These are phyloP conservation scores for Loriculus beryllinus DNA, from an alignment of 2,797 vertebrate species.

Conservation along the genomic window DNA sequence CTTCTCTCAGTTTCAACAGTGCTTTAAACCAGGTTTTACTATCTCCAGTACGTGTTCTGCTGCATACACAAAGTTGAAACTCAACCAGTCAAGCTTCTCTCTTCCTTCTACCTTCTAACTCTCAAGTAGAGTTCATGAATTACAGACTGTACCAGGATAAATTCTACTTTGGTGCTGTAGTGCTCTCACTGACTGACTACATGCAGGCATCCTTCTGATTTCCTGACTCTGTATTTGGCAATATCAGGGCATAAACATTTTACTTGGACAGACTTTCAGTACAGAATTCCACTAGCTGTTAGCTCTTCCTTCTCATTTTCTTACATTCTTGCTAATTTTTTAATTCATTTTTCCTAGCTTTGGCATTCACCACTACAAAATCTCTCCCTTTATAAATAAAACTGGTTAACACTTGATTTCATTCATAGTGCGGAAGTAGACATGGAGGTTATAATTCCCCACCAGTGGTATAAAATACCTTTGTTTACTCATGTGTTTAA, in stretches of 20 bases:
- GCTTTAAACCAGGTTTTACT: background rate
- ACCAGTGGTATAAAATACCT: background rate
- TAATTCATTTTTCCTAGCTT: background rate
- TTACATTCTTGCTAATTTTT: background rate
- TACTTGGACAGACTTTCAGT: background rate
- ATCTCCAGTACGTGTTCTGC: background rate
- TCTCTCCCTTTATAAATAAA: background rate
- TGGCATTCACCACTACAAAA: background rate
- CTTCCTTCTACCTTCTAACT: background rate
- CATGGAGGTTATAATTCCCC: background rate
- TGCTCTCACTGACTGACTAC: background rate
- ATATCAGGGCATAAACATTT: fast-evolving
- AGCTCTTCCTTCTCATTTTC: background rate
- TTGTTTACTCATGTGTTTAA: background rate
- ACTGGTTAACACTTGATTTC: background rate
- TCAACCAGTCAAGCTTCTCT: background rate
- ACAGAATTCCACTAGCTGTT: background rate
- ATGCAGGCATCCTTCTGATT: background rate
- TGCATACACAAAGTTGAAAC: background rate
- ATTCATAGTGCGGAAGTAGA: background rate
- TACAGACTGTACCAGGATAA: background rate
- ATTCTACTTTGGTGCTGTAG: background rate
- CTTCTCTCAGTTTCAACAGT: background rate
- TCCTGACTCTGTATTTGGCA: background rate
- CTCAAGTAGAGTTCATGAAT: background rate